Percentiles rank a stretch among this genome's conserved stretches.
Conservation (phyloP, 2,113 vertebrate species). For the Orycteropus afer region DNA sequence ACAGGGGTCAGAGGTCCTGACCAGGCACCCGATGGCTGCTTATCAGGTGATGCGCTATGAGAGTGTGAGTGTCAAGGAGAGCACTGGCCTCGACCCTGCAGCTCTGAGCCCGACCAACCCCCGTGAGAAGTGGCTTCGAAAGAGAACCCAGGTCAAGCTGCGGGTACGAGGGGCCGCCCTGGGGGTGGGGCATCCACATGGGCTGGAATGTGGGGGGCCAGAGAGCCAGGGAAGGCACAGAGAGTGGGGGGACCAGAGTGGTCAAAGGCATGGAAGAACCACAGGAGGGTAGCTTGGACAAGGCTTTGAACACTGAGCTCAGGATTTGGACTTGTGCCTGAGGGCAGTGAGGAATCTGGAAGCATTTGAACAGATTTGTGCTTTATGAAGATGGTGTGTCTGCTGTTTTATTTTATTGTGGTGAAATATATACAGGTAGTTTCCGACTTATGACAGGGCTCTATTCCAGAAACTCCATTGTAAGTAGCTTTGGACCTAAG, state of each 20-base stretch:
- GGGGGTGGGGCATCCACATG: background rate
- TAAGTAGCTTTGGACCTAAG: too few species aligned
- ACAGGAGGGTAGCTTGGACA: background rate
- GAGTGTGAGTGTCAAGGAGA: slow-evolving; percentile 90
- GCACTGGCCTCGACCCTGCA: slow-evolving; percentile 86
- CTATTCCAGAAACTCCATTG: background rate
- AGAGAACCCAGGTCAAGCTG: slow-evolving; percentile 96
- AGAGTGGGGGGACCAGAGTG: background rate
- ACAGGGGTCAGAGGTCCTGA: rapidly evolving
- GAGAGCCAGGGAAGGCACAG: too few species aligned
- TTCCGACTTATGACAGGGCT: background rate
- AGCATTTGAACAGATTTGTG: background rate
- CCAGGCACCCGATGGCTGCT: background rate
- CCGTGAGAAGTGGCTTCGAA: slow-evolving; percentile 96
- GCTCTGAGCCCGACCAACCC: slow-evolving; percentile 91
- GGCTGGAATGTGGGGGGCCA: background rate
- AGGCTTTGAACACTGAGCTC: background rate
- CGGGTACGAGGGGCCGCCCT: slow-evolving; percentile 84
- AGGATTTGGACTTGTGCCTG: background rate
- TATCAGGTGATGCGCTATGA: slow-evolving; percentile 95
- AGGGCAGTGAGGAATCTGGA: background rate
- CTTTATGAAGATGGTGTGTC: background rate
- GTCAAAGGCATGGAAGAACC: background rate
- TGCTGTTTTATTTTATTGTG: background rate
- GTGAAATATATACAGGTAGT: background rate